Evolutionary conservation across 1,140 invertebrate genomes (phyloP), one percentile per base, ranked within the genome.

Genomic region (Bicyclus anynana): DNA sequence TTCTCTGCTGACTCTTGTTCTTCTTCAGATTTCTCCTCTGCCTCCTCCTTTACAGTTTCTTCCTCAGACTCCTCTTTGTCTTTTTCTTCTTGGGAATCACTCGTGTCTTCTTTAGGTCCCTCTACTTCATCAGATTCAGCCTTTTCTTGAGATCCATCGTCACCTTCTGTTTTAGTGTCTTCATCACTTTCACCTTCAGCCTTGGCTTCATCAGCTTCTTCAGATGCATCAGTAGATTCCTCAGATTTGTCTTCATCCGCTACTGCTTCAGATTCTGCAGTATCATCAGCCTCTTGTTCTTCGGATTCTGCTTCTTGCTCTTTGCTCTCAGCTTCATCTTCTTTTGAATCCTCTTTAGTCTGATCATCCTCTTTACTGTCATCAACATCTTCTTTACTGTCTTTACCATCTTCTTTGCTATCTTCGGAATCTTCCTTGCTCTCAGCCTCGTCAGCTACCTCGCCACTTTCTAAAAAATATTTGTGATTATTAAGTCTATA

Each of bases 61-160:
- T 89, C 86, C 60, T 68, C 53, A 54, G 77, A 78, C 53, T 82
- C 77, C 56, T 76, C 72, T 59, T 67, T 64, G 23, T 89, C 82
- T 66, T 72, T 69, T 64, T 48, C 55, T 74, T 85, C 80, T 64
- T 80, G 60, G 21, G 81, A 84, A 23, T 77, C 78, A 64, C 61
- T 65, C 20, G 48, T 59, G 18, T 74, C 69, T 49, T 64, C 58
- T 51, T 59, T 63, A n/a, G 62, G 59, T 52, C 59, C 70, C 47
- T 84, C 80, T 52, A 40, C 59, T 71, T 77, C 76, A 53, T 69
- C 67, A 70, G 73, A 75, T 66, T 81, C 84, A 77, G 74, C 73
- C 66, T 86, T 81, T 79, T 90, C 83, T 75, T 84, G 83, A 73
- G 75, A 81, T 82, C 73, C 76, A 74, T 83, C 75, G 61, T 71